A percentile compares a stretch with the other conserved stretches of the same genome.
These are phyloP conservation scores for Thomomys bottae DNA, from an alignment of 2,113 vertebrate species.

Conservation along the genomic window DNA sequence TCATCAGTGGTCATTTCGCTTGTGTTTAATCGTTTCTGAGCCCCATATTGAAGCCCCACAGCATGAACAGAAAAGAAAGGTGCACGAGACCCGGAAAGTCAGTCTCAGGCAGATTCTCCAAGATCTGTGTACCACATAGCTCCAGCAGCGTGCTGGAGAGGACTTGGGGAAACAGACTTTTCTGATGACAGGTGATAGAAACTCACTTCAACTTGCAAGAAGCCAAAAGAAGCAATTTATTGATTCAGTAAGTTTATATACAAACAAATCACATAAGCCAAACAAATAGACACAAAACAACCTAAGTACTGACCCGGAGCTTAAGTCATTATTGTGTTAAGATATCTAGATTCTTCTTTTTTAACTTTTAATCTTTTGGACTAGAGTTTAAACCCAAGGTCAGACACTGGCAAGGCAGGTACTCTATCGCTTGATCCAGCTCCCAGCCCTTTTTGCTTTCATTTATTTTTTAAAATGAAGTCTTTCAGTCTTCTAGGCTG, in stretches of 20 bases:
- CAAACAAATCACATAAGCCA: too few species aligned
- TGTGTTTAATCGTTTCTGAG: not conserved
- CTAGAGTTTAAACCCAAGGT: too few species aligned
- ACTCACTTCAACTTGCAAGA: not conserved
- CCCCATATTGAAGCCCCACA: not conserved
- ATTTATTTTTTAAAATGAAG: too few species aligned
- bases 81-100: not conserved
- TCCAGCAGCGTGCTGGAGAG: not conserved
- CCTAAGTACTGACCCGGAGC: not conserved
- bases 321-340: not conserved
- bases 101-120: not conserved
- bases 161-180: not conserved
- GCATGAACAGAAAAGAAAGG: not conserved
- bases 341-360: too few species aligned
- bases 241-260: not conserved
- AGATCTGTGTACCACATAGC: not conserved
- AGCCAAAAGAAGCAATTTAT: not conserved
- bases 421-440: too few species aligned
- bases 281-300: not conserved
- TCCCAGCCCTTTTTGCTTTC: too few species aligned
- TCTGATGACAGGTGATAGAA: not conserved
- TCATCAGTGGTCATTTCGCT: not conserved
- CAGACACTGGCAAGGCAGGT: too few species aligned
- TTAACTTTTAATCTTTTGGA: too few species aligned
- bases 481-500: too few species aligned